These are phyloP conservation scores for Hydropsyche tenuis DNA, from an alignment of 1,140 invertebrate genomes.

Conservation along the genomic window DNA sequence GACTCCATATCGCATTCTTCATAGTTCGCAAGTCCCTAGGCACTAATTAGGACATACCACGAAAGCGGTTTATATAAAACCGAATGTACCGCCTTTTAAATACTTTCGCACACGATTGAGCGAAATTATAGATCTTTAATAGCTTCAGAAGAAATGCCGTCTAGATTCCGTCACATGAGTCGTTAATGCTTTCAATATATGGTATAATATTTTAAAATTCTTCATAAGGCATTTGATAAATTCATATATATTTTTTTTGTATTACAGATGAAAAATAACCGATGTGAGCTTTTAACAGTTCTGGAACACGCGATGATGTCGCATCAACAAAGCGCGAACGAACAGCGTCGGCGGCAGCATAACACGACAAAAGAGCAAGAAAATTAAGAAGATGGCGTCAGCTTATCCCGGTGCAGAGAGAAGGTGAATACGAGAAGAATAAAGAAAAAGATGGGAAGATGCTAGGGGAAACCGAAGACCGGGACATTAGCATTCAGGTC, in stretches of 20 bases:
- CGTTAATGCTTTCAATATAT: neutral
- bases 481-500: conserved; percentile 47
- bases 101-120: neutral
- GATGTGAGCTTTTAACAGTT: neutral
- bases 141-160: neutral
- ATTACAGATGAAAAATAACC: too few relatives aligned
- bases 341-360: neutral
- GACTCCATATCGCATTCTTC: conserved; percentile 9
- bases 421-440: conserved; percentile 3
- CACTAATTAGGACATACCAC: conserved; percentile 11
- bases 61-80: neutral
- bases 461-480: conserved; percentile 22
- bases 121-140: neutral
- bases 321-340: neutral
- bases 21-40: neutral
- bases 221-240: too few relatives aligned
- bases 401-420: conserved; percentile 10
- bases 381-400: conserved; percentile 42
- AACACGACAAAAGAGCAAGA: conserved; percentile 16
- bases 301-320: neutral
- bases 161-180: neutral
- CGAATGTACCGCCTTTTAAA: neutral
- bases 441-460: conserved; percentile 11
- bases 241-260: too few relatives aligned
- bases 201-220: too few relatives aligned